Evolutionary conservation across 2,888 invertebrate species (phyloP).

Genomic region (Dryococelus australis): DNA sequence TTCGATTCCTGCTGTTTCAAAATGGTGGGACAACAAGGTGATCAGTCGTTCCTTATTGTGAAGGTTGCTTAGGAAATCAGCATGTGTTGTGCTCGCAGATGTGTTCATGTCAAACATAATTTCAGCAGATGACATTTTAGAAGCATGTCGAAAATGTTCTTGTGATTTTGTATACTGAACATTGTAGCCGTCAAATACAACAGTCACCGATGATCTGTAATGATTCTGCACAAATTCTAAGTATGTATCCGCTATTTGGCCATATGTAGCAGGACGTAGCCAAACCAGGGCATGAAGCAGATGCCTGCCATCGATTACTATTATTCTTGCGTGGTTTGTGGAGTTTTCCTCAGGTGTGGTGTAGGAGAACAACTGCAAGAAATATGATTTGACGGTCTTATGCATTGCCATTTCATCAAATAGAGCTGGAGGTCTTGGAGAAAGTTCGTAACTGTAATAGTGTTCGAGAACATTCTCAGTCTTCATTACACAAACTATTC

Average conservation of each 20-base stretch:
- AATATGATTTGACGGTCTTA: background rate
- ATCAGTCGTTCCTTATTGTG: slow-evolving; percentile 4
- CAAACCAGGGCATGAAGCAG: no score
- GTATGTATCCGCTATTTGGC: no score
- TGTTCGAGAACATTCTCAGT: background rate
- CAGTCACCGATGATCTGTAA: no score
- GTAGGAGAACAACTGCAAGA: background rate
- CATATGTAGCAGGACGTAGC: no score
- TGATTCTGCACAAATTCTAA: no score
- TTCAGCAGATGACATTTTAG: no score
- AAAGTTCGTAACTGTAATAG: background rate
- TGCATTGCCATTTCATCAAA: background rate
- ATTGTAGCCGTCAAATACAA: no score
- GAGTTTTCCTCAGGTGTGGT: background rate
- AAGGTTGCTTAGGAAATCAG: background rate
- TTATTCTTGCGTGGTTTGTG: background rate
- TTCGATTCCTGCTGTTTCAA: no score
- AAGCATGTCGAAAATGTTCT: no score
- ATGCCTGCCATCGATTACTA: background rate
- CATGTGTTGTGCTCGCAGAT: slow-evolving; percentile 1
- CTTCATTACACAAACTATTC: background rate
- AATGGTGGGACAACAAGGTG: no score
- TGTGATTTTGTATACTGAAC: no score
- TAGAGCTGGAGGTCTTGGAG: background rate
- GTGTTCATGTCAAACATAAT: background rate